These are phyloP conservation scores for Tethea ocularis DNA, from an alignment of 2,888 invertebrate genomes.

Conservation along the genomic window DNA sequence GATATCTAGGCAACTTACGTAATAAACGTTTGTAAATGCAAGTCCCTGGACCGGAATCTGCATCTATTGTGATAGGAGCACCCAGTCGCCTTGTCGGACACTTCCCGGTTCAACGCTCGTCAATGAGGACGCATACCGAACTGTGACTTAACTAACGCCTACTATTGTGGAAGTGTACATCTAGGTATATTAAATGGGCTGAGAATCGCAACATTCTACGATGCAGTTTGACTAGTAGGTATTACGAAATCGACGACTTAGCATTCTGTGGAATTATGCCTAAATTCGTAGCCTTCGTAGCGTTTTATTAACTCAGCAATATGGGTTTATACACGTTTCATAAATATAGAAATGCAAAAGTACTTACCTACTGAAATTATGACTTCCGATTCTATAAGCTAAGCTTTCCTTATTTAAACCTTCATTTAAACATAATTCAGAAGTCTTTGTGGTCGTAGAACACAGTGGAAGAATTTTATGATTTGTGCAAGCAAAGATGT, in stretches of 20 bases:
- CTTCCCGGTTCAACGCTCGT: constrained; percentile 65
- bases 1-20: constrained; percentile 3
- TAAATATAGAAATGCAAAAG: no score
- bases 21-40: constrained; percentile 16
- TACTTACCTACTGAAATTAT: no score
- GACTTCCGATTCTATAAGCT: no score
- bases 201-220: constrained; percentile 1
- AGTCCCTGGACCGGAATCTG: constrained; percentile 26
- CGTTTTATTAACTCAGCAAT: no score
- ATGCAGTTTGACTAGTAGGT: not conserved
- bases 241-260: no score
- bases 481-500: no score
- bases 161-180: constrained; percentile 28
- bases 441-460: no score
- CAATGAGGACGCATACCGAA: constrained; percentile 58
- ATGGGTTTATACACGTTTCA: no score
- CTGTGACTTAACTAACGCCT: constrained; percentile 47
- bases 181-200: constrained; percentile 36
- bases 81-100: constrained; percentile 39
- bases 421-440: no score
- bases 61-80: constrained; percentile 38
- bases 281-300: not conserved
- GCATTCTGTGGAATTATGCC: not conserved
- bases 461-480: no score
- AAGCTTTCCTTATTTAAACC: no score